A percentile compares a stretch with the other conserved stretches of the same genome.
These are phyloP conservation scores for Acomys russatus DNA, from an alignment of 2,797 vertebrate species.

Conservation along the genomic window DNA sequence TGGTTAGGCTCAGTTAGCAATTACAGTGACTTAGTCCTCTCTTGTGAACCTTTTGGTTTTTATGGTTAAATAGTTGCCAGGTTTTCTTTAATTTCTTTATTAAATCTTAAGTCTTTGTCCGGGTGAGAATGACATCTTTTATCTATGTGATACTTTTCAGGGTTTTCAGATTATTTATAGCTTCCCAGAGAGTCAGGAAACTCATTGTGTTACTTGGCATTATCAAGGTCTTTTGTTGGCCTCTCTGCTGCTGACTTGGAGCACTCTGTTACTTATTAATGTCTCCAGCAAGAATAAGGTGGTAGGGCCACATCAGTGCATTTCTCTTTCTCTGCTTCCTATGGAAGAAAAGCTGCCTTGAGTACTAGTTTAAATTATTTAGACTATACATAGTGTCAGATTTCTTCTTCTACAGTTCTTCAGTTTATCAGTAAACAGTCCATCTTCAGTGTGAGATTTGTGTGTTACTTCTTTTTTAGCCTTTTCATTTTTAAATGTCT, in stretches of 20 bases:
- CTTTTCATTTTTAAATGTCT: constrained; percentile 34
- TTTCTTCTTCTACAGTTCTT: constrained; percentile 7
- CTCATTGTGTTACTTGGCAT: constrained; percentile 60
- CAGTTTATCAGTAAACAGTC: constrained; percentile 46
- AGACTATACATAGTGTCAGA: background rate
- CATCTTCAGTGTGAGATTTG: constrained; percentile 49
- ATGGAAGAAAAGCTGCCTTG: constrained; percentile 1
- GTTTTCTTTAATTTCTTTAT: constrained; percentile 69
- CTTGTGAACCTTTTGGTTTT: constrained; percentile 58
- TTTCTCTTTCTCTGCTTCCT: background rate
- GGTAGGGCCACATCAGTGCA: background rate
- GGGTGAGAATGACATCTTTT: constrained; percentile 64
- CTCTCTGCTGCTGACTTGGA: constrained; percentile 45
- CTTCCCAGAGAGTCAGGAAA: constrained; percentile 68
- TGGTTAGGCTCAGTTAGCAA: constrained; percentile 61
- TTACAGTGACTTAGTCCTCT: constrained; percentile 57
- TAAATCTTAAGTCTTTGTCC: constrained; percentile 72
- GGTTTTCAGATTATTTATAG: constrained; percentile 79
- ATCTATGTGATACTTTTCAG: constrained; percentile 65
- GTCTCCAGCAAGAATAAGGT: constrained; percentile 56
- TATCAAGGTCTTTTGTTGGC: constrained; percentile 33
- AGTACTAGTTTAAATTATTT: constrained; percentile 62
- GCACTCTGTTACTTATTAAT: constrained; percentile 51
- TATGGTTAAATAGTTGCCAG: constrained; percentile 57
- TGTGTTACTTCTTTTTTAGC: constrained; percentile 34